Conservation (phyloP, 2,797 vertebrate genomes). For the Leptodactylus fallax region DNA sequence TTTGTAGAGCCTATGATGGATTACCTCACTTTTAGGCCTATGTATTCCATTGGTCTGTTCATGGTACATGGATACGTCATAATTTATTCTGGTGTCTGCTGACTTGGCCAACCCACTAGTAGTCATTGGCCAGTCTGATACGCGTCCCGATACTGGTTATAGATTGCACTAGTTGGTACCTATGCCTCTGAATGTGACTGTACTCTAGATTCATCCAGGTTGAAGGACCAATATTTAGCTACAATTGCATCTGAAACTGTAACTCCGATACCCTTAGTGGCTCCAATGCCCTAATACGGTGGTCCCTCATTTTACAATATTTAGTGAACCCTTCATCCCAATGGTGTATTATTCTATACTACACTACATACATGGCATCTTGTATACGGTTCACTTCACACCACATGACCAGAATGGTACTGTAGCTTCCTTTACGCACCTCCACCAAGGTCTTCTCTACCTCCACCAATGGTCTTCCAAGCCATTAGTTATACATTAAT, state of each 20-base stretch:
- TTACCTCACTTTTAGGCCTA: conserved; percentile 2
- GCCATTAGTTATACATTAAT: too few relatives aligned
- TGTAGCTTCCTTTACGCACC: not conserved
- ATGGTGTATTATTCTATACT: not conserved
- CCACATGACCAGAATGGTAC: not conserved
- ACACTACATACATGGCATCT: not conserved
- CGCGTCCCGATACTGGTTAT: not conserved
- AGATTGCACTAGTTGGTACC: not conserved
- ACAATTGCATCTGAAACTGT: not conserved
- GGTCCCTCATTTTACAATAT: conserved; percentile 19
- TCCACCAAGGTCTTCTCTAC: not conserved
- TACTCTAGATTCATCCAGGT: not conserved
- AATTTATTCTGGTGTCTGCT: conserved; percentile 36
- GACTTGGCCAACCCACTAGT: not conserved
- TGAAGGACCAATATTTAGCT: conserved; percentile 7
- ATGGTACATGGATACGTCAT: conserved; percentile 23
- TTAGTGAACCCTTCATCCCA: not conserved
- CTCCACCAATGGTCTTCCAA: conserved; percentile 1
- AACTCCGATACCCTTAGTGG: not conserved
- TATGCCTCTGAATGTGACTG: conserved; percentile 24
- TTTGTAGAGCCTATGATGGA: conserved; percentile 37
- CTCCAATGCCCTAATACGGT: not conserved
- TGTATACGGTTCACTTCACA: not conserved
- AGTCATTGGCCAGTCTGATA: not conserved
- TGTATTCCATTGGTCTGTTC: conserved; percentile 1